These are phyloP conservation scores for Poecilia picta DNA, from an alignment of 2,797 vertebrate species.

Conservation along the genomic window DNA sequence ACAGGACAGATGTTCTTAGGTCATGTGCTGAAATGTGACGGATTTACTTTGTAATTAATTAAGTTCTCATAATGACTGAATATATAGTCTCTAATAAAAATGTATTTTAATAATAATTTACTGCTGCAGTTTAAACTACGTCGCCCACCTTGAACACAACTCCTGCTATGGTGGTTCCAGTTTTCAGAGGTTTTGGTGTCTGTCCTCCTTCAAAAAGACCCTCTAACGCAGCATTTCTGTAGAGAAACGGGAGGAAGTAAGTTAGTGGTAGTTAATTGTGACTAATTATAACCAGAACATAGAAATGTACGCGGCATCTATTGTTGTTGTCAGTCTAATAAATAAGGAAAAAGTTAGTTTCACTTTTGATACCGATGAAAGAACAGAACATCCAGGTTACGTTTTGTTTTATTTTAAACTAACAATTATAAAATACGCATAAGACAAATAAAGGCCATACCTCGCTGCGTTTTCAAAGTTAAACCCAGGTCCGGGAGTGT, in stretches of 20 bases:
- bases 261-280: background rate
- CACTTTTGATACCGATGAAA: constrained; percentile 61
- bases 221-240: constrained; percentile 70
- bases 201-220: constrained; percentile 49
- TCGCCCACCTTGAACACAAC: constrained; percentile 76
- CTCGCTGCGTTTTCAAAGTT: constrained; percentile 76
- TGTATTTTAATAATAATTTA: no score
- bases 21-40: no score
- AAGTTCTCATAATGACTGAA: no score
- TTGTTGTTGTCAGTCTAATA: background rate
- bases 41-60: no score
- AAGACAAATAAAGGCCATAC: constrained; percentile 39
- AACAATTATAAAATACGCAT: no score
- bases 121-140: no score
- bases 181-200: constrained; percentile 74
- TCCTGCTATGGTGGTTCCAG: constrained; percentile 82
- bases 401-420: no score
- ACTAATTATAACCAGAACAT: background rate
- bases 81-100: no score
- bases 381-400: background rate
- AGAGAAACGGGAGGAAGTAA: background rate
- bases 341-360: constrained; percentile 64
- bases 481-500: constrained; percentile 70
- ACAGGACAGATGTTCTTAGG: no score
- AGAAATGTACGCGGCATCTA: no score